Conservation (phyloP, 2,888 invertebrate genomes). For the Drosophila pseudotakahashii region DNA sequence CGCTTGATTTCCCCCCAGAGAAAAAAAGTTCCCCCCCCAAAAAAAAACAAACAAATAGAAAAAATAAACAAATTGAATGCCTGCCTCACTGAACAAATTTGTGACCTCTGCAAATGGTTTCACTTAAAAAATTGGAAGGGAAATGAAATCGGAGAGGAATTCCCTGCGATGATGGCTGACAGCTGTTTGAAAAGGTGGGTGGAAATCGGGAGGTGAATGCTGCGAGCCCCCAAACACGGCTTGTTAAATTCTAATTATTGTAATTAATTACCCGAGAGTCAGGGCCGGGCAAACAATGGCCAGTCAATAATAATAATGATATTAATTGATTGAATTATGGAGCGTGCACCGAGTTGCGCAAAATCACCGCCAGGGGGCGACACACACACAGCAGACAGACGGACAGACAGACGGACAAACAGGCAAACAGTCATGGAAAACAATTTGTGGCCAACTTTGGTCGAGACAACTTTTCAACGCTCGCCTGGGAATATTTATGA, state of each 20-base stretch:
- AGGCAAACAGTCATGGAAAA: slow-evolving; percentile 34
- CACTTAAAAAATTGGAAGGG: slow-evolving; percentile 44
- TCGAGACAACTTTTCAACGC: slow-evolving; percentile 64
- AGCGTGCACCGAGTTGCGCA: slow-evolving; percentile 58
- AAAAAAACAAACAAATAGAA: slow-evolving; percentile 26
- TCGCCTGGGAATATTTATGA: slow-evolving; percentile 76
- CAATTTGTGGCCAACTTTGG: slow-evolving; percentile 50
- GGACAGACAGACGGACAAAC: slow-evolving; percentile 5
- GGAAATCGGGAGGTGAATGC: slow-evolving; percentile 14
- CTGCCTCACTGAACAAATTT: slow-evolving; percentile 67
- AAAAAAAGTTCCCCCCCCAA: not conserved
- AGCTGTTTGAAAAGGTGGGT: slow-evolving; percentile 27
- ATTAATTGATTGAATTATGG: slow-evolving; percentile 77
- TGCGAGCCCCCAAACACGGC: slow-evolving; percentile 31
- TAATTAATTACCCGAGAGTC: slow-evolving; percentile 70
- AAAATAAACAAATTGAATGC: slow-evolving; percentile 44
- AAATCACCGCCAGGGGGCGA: slow-evolving; percentile 59
- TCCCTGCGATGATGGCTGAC: slow-evolving; percentile 27
- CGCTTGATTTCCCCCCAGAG: slow-evolving; percentile 33
- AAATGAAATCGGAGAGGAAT: slow-evolving; percentile 28
- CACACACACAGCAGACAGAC: slow-evolving; percentile 5
- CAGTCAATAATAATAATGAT: slow-evolving; percentile 70
- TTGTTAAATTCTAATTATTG: slow-evolving; percentile 76
- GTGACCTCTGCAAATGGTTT: slow-evolving; percentile 67
- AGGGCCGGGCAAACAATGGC: slow-evolving; percentile 60